Conservation (phyloP, 2,797 vertebrate species). For the Bryconaethiops microstoma region DNA sequence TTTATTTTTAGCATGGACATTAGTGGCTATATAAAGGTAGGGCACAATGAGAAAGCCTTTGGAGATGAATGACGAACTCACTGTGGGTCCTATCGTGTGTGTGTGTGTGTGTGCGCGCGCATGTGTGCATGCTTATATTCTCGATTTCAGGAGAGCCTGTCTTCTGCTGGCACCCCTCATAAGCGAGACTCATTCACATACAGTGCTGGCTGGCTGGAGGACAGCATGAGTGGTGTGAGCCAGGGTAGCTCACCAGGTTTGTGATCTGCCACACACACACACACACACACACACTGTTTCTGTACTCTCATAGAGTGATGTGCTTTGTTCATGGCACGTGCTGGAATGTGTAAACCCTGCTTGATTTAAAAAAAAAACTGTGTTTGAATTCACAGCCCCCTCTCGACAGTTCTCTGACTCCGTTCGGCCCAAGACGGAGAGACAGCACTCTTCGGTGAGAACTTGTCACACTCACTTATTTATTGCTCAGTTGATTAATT, state of each 20-base stretch:
- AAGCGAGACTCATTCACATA: slow-evolving; percentile 87
- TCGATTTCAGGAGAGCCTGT: slow-evolving; percentile 83
- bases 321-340: not conserved
- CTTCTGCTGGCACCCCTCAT: slow-evolving; percentile 85
- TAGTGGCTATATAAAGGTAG: not conserved
- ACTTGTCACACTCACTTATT: not conserved
- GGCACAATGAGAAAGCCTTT: not conserved
- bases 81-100: not conserved
- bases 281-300: not conserved
- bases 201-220: slow-evolving; percentile 85
- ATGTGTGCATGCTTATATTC: not conserved
- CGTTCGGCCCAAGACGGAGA: slow-evolving; percentile 51
- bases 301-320: not conserved
- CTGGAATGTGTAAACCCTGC: not conserved
- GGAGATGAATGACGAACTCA: not conserved
- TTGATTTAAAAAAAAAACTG: not conserved
- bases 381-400: slow-evolving; percentile 38
- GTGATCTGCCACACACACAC: not conserved
- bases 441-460: slow-evolving; percentile 56
- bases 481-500: not conserved
- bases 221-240: slow-evolving; percentile 80
- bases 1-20: not conserved
- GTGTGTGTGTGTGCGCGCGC: not conserved
- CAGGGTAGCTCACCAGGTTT: slow-evolving; percentile 83
- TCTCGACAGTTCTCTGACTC: slow-evolving; percentile 55